Percentiles rank a stretch among this genome's conserved stretches.
Evolutionary conservation across 2,888 invertebrate genomes (phyloP).

Genomic region (Choreutis nemorana): DNA sequence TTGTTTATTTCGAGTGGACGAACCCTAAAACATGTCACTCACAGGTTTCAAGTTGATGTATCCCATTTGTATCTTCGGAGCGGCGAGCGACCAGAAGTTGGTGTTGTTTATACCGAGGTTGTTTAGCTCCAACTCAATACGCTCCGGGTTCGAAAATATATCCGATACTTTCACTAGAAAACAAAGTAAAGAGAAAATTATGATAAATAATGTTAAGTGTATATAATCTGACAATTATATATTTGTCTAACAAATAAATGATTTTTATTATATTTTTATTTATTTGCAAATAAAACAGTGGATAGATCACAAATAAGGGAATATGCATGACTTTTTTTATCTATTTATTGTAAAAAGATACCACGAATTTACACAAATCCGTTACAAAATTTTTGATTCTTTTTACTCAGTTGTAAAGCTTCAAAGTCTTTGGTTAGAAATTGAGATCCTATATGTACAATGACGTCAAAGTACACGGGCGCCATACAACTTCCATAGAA

Average conservation of each 20-base stretch:
- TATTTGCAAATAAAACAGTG: too few species aligned
- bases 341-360: too few species aligned
- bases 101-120: conserved; percentile 46
- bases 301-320: neutral
- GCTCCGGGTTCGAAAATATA: conserved; percentile 28
- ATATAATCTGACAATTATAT: neutral
- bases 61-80: conserved; percentile 36
- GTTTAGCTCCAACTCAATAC: conserved; percentile 25
- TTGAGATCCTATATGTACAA: too few species aligned
- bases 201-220: neutral
- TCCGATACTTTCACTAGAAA: conserved; percentile 30
- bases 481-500: too few species aligned
- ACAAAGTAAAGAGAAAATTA: conserved; percentile 1
- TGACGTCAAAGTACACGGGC: too few species aligned
- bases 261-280: neutral
- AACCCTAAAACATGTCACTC: conserved; percentile 8
- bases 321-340: too few species aligned
- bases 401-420: too few species aligned
- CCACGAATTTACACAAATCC: too few species aligned
- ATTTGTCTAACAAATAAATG: neutral
- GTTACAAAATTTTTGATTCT: too few species aligned
- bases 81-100: conserved; percentile 54
- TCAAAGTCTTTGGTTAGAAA: too few species aligned
- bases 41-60: conserved; percentile 40
- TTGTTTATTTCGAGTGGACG: neutral